Conservation (phyloP, 2,113 vertebrate species). For the Lophura nycthemera region DNA sequence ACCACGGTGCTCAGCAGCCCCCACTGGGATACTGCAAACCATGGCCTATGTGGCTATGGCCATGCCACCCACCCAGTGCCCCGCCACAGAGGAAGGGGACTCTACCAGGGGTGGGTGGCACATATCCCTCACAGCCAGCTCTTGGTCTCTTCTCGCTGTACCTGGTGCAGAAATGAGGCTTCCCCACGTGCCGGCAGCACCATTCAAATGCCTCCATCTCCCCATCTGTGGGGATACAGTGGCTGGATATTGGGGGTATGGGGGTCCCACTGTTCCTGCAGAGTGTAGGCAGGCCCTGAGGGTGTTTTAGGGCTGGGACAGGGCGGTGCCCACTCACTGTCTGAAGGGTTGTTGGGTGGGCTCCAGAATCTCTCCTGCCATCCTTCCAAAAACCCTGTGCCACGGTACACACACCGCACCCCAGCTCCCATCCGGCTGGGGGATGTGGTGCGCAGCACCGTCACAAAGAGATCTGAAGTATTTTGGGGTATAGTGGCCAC, state of each 20-base stretch:
- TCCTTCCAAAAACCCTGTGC: conserved; percentile 13
- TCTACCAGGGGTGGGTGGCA: conserved; percentile 24
- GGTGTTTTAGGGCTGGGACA: rapidly evolving
- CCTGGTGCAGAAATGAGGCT: conserved; percentile 34
- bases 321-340: not conserved
- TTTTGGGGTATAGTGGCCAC: rapidly evolving
- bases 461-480: not conserved
- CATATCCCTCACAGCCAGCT: not conserved
- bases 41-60: rapidly evolving
- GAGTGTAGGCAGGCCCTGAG: not conserved
- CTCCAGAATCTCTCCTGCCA: conserved; percentile 62
- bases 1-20: not conserved
- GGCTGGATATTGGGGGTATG: rapidly evolving
- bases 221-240: not conserved
- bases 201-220: conserved; percentile 33
- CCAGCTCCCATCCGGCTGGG: not conserved
- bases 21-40: not conserved
- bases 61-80: rapidly evolving
- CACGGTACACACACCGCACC: conserved; percentile 41
- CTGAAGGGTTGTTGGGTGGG: rapidly evolving
- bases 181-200: conserved; percentile 13
- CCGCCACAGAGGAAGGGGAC: not conserved
- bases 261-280: not conserved
- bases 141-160: conserved; percentile 55
- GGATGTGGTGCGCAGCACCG: not conserved